A percentile compares a stretch with the other conserved stretches of the same genome.
phyloP scores from a whole-genome alignment of 1,140 invertebrate species.

The Colletes gigas region DNA sequence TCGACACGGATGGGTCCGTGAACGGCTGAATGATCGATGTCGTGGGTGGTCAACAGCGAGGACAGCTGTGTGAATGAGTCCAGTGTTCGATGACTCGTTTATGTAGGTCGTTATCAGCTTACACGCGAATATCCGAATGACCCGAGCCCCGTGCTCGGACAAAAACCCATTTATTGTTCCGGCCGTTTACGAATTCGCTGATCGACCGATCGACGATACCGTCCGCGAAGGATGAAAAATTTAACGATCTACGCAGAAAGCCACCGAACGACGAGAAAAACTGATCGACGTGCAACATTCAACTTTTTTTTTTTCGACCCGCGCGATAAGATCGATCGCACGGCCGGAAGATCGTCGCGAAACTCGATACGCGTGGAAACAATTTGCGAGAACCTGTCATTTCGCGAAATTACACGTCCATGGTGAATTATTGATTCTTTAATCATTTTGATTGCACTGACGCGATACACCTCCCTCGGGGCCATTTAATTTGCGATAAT shows the following conservation, averaged over 20 bases:
- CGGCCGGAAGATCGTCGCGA: background rate
- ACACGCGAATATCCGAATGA: conserved; percentile 66
- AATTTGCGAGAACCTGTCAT: conserved; percentile 20
- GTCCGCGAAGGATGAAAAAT: conserved; percentile 25
- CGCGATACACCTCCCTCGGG: conserved; percentile 19
- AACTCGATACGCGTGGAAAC: background rate
- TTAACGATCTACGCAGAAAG: background rate
- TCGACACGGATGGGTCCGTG: conserved; percentile 47
- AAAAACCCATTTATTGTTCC: conserved; percentile 66
- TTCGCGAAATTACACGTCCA: conserved; percentile 30
- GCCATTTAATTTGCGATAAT: conserved; percentile 31
- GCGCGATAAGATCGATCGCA: conserved; percentile 11
- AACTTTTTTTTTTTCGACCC: conserved; percentile 2
- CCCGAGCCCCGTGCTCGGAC: conserved; percentile 45
- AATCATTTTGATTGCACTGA: conserved; percentile 32
- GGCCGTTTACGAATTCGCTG: conserved; percentile 38
- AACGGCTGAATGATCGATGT: conserved; percentile 62
- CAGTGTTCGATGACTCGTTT: conserved; percentile 70
- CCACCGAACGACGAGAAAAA: background rate
- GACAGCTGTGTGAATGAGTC: conserved; percentile 66
- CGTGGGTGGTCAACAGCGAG: conserved; percentile 66
- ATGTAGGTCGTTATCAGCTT: conserved; percentile 66
- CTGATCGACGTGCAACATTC: background rate
- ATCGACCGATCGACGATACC: conserved; percentile 12
- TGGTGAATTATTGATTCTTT: conserved; percentile 34